These are phyloP conservation scores for Drosophila histrio DNA, from an alignment of 2,888 invertebrate species.

Conservation along the genomic window DNA sequence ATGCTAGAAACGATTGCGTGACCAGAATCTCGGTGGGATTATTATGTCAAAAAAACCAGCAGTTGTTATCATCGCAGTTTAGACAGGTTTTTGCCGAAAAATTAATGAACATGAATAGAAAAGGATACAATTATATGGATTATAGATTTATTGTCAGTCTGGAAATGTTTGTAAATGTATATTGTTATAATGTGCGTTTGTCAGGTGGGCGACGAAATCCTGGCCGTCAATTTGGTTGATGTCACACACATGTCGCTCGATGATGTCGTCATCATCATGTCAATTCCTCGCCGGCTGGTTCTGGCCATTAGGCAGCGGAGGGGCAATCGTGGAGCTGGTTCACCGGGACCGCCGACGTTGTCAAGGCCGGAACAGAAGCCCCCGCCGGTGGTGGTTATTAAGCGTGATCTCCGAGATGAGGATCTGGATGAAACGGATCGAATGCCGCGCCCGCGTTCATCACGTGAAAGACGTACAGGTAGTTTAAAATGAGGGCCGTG, in stretches of 20 bases:
- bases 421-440: constrained; percentile 88
- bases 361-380: constrained; percentile 92
- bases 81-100: not conserved
- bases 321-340: constrained; percentile 85
- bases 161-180: not conserved
- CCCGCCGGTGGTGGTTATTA: constrained; percentile 96
- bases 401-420: constrained; percentile 93
- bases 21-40: too few relatives aligned
- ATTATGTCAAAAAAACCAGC: not conserved
- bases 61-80: not conserved
- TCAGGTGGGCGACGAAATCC: constrained; percentile 98
- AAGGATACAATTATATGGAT: not conserved
- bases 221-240: constrained; percentile 98
- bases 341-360: constrained; percentile 84
- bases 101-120: not conserved
- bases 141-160: not conserved
- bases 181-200: not conserved
- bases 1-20: not conserved
- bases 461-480: constrained; percentile 85
- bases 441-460: constrained; percentile 84
- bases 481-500: constrained; percentile 80
- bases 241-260: constrained; percentile 99
- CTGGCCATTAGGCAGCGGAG: constrained; percentile 95
- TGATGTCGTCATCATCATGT: constrained; percentile 99
- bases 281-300: constrained; percentile 97